phyloP scores from a whole-genome alignment of 2,113 vertebrate genomes.

The Scortum barcoo region DNA sequence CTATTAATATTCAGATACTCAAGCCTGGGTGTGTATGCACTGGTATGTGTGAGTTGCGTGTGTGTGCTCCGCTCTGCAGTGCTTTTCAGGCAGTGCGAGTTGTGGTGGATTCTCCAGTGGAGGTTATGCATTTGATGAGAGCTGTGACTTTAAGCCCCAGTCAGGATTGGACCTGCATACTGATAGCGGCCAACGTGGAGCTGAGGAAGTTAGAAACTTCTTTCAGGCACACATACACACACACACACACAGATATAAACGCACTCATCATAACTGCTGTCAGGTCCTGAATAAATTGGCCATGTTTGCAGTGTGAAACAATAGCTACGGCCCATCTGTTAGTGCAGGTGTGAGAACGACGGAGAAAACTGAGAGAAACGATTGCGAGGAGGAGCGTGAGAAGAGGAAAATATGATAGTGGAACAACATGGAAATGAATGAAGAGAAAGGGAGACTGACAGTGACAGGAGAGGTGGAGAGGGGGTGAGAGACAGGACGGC shows the following conservation, averaged over 20 bases:
- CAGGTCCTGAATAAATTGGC: constrained; percentile 41
- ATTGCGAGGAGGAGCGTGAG: constrained; percentile 17
- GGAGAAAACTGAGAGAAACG: constrained; percentile 4
- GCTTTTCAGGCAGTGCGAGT: constrained; percentile 4
- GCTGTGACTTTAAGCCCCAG: neutral
- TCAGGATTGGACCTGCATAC: constrained; percentile 24
- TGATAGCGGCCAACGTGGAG: constrained; percentile 1
- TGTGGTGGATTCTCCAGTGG: constrained; percentile 4
- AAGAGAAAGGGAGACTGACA: neutral
- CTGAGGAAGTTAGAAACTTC: neutral
- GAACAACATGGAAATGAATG: constrained; percentile 19
- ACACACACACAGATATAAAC: constrained; percentile 10
- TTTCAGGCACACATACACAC: constrained; percentile 3
- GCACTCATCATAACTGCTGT: constrained; percentile 27
- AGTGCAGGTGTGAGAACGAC: constrained; percentile 62
- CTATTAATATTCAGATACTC: constrained; percentile 70
- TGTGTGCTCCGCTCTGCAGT: constrained; percentile 6
- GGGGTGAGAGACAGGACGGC: constrained; percentile 33
- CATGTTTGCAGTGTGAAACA: constrained; percentile 47
- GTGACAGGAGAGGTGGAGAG: neutral
- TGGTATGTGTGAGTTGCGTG: constrained; percentile 9
- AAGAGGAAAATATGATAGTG: neutral
- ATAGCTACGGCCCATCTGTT: constrained; percentile 57
- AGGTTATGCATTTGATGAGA: constrained; percentile 13
- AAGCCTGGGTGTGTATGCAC: neutral